Percentiles rank a stretch among this genome's conserved stretches.
These are phyloP conservation scores for Amblyraja radiata DNA, from an alignment of 2,797 vertebrate species.

Conservation along the genomic window DNA sequence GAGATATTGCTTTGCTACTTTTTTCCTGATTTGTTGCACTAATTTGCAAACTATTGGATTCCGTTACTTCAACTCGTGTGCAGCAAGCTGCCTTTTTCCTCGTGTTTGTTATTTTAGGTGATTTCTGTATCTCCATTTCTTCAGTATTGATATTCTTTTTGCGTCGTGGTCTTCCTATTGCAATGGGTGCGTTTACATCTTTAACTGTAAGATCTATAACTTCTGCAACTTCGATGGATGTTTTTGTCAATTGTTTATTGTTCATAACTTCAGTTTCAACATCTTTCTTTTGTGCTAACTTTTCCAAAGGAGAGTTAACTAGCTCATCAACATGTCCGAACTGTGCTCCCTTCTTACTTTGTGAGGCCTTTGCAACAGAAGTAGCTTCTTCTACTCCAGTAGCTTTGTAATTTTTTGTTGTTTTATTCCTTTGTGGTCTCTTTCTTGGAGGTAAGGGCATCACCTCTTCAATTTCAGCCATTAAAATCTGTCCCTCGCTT, in stretches of 20 bases:
- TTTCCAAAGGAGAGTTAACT: neutral
- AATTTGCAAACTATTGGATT: neutral
- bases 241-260: neutral
- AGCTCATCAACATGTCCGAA: neutral
- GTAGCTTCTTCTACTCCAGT: neutral
- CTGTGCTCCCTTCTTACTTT: neutral
- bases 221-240: neutral
- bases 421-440: neutral
- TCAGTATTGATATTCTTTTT: slow-evolving; percentile 1
- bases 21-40: neutral
- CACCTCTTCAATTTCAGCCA: neutral
- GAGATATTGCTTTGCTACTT: neutral
- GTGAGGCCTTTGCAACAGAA: neutral
- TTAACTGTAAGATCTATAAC: neutral
- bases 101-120: neutral
- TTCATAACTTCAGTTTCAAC: neutral
- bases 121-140: neutral
- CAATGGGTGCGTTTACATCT: neutral
- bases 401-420: neutral
- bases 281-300: neutral
- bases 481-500: neutral
- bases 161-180: neutral
- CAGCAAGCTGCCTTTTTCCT: neutral
- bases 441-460: neutral
- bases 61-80: neutral